A percentile compares a stretch with the other conserved stretches of the same genome.
Evolutionary conservation across 37 sponge, comb jelly and placozoan genomes (phyloP).

Genomic region (Agelas oroides): DNA sequence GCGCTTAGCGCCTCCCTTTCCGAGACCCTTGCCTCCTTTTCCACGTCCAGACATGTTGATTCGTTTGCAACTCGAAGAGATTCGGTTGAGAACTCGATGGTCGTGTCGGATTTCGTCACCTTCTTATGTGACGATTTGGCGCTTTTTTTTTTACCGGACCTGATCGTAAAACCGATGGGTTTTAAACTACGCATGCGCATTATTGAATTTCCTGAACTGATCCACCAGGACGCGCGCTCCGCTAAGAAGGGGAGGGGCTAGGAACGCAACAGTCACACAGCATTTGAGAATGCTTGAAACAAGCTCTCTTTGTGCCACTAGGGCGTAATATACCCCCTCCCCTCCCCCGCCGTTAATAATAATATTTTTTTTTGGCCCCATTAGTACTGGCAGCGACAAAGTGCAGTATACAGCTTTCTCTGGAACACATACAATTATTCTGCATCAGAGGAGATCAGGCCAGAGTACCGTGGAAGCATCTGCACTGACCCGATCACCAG

Average conservation of each 20-base stretch:
- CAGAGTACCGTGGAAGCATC: conserved; percentile 51
- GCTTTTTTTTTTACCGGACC: conserved; percentile 21
- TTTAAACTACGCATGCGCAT: not conserved
- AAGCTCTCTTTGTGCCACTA: too few species aligned
- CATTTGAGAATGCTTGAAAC: too few species aligned
- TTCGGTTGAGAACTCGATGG: not conserved
- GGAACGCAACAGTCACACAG: too few species aligned
- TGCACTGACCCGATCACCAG: conserved; percentile 55
- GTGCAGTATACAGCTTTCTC: conserved; percentile 43
- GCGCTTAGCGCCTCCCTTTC: conserved; percentile 97
- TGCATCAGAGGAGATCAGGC: conserved; percentile 42
- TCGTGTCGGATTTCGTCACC: too few species aligned
- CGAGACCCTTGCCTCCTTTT: conserved; percentile 95
- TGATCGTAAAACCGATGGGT: not conserved
- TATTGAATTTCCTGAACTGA: too few species aligned
- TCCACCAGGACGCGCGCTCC: too few species aligned
- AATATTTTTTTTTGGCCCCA: not conserved
- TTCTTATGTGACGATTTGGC: not conserved
- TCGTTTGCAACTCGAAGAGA: not conserved
- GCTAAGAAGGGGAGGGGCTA: too few species aligned
- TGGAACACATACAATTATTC: conserved; percentile 75
- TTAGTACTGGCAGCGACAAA: conserved; percentile 70
- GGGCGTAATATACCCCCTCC: too few species aligned
- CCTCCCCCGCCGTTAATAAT: too few species aligned
- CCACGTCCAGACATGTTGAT: conserved; percentile 92